Conservation (phyloP, 1,140 invertebrate genomes). For the Anadara kagoshimensis region DNA sequence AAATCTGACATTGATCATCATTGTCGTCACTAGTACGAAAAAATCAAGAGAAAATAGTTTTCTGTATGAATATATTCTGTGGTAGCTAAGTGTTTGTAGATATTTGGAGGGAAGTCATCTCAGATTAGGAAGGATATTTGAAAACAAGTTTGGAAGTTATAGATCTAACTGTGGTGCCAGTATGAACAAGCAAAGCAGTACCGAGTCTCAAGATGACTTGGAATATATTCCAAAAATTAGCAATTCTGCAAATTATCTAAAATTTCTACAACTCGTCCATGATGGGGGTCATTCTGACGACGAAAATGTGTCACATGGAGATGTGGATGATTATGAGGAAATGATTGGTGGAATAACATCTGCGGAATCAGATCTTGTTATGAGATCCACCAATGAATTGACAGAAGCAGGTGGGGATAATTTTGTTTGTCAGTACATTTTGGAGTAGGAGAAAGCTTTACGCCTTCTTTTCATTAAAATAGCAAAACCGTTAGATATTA, state of each 20-base stretch:
- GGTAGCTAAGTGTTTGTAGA: no score
- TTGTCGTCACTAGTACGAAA: no score
- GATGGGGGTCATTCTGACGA: constrained; percentile 54
- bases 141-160: no score
- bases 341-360: constrained; percentile 28
- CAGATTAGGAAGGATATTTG: no score
- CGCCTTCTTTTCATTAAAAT: background rate
- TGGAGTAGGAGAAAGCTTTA: no score
- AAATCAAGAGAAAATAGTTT: no score
- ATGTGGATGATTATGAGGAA: constrained; percentile 50
- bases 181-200: background rate
- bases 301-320: constrained; percentile 35
- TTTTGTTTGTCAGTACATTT: no score
- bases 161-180: no score
- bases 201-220: constrained; percentile 10
- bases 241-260: constrained; percentile 49
- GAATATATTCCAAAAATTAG: constrained; percentile 57
- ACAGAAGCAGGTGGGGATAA: constrained; percentile 31
- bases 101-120: no score
- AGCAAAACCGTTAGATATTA: no score
- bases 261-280: constrained; percentile 52
- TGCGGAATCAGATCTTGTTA: constrained; percentile 44
- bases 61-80: no score
- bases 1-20: no score
- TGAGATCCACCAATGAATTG: constrained; percentile 21